Percentiles rank a stretch among this genome's conserved stretches.
phyloP scores from a whole-genome alignment of 2,113 vertebrate species.

The Elgaria multicarinata region DNA sequence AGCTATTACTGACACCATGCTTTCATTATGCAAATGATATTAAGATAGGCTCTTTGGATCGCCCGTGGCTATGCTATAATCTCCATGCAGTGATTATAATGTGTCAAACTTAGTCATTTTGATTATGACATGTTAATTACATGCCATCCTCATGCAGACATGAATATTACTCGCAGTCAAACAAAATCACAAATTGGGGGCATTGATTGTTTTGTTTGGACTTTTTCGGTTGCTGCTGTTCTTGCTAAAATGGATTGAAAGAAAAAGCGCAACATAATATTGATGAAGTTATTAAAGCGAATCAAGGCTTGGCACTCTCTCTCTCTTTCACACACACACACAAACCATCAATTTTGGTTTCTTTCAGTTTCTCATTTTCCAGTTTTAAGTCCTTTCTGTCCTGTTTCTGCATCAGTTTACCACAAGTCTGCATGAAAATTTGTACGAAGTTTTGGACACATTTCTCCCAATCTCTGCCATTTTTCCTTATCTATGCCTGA shows the following conservation, averaged over 20 bases:
- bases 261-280: slow-evolving; percentile 66
- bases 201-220: slow-evolving; percentile 68
- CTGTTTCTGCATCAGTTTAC: not conserved
- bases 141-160: slow-evolving; percentile 94
- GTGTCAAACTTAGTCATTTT: slow-evolving; percentile 98
- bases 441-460: not conserved
- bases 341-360: not conserved
- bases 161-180: slow-evolving; percentile 89
- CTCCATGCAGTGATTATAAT: slow-evolving; percentile 98
- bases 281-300: slow-evolving; percentile 65
- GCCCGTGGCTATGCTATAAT: slow-evolving; percentile 95
- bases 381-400: not conserved
- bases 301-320: not conserved
- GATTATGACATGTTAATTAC: slow-evolving; percentile 99
- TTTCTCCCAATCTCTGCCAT: too few species aligned
- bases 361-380: not conserved
- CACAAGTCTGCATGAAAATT: not conserved
- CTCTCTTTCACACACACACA: not conserved
- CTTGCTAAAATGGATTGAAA: slow-evolving; percentile 75
- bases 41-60: slow-evolving; percentile 94
- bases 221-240: slow-evolving; percentile 58
- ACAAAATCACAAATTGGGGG: slow-evolving; percentile 84
- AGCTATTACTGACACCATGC: slow-evolving; percentile 99
- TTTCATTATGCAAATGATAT: slow-evolving; percentile 99
- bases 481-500: not conserved